Evolutionary conservation across 2,888 invertebrate species (phyloP), one percentile per base, ranked within the genome.

Genomic region (Leptinotarsa rubiginosa): DNA sequence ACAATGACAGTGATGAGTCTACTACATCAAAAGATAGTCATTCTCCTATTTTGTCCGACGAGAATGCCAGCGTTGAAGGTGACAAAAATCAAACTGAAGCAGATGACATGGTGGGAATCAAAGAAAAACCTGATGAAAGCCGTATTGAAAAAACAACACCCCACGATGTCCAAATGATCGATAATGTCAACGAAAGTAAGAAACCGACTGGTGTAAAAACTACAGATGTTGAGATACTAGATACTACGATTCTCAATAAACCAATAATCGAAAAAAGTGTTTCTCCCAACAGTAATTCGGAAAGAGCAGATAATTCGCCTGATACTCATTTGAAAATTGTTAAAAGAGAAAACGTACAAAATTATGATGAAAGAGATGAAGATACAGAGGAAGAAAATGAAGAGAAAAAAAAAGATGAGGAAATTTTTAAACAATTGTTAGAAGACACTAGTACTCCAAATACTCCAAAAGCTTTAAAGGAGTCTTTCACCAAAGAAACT

Each of bases 91-190:
- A 72, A 15, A 75, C 81, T 5, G 86, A 86, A 78, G 80, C 84
- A 49, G 80, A 83, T 12, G 87, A 87, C 78, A 85, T 84, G 80
- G 71, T 83, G 64, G 72, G 80, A 74, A 74, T 83, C 86, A 47
- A 82, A 88, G 89, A 20, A 89, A 89, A 1, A 89, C 88, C 87
- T 25, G 67, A 78, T 64, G 73, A 75, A 67, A 69, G 31, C 25
- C 67, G 65, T 16, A 52, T 69, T 13, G 77, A 80, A 50, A 25
- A 68, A n/a, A 74, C 72, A 47, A 69, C 56, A 15, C 75, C 77
- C 5, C 72, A 78, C 47, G 72, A 75, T 15, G 76, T 75, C 65
- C 64, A 77, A 47, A 56, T 31, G 15, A 77, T 81, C 13, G 80
- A 76, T 22, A 70, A 64, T 47, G 59, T 77, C 25, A 68, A 73